Evolutionary conservation across 2,797 vertebrate species (phyloP).

Genomic region (Schizopygopsis malacanthus): DNA sequence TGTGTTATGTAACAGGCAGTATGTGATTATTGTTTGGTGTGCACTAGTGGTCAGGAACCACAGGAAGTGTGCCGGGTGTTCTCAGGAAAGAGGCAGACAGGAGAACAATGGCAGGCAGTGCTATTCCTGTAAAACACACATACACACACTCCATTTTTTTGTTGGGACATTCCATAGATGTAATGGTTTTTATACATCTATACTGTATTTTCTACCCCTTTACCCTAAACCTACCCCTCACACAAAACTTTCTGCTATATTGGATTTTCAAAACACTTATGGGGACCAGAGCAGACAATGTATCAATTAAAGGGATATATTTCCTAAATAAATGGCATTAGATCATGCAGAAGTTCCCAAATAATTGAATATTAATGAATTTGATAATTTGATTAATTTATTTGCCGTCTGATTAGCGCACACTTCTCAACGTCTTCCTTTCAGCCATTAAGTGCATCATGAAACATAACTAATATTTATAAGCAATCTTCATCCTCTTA

Average conservation of each 20-base stretch:
- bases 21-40: constrained; percentile 14
- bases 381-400: not conserved
- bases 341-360: not conserved
- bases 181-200: not conserved
- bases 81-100: constrained; percentile 49
- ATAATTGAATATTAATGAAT: not conserved
- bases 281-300: not conserved
- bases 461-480: not conserved
- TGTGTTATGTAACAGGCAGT: constrained; percentile 35
- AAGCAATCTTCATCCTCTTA: not conserved
- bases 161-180: not conserved
- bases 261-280: too few relatives aligned
- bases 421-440: not conserved
- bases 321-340: not conserved
- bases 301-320: not conserved
- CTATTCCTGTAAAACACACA: constrained; percentile 56
- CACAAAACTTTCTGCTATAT: too few relatives aligned
- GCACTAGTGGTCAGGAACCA: constrained; percentile 16
- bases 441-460: not conserved
- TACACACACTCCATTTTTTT: not conserved
- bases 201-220: not conserved
- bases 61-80: constrained; percentile 22
- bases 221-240: not conserved
- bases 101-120: constrained; percentile 57
- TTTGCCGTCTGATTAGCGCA: not conserved